Evolutionary conservation across 2,888 invertebrate genomes (phyloP).

Genomic region (Amiota mariae): DNA sequence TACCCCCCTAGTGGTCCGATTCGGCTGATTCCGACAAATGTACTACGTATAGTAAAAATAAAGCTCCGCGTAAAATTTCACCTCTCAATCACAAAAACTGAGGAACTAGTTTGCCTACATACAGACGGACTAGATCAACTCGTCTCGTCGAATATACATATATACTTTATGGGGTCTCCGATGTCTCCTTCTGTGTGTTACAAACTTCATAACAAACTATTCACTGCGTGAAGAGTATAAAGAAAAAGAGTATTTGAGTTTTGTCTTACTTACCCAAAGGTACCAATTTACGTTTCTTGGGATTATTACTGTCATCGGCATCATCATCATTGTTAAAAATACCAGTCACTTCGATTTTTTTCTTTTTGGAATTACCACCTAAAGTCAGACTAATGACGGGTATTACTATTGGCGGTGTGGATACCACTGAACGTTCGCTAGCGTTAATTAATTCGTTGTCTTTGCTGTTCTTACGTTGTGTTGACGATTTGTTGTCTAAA

Average conservation of each 20-base stretch:
- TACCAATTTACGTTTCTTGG: conserved; percentile 85
- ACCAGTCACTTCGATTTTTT: conserved; percentile 86
- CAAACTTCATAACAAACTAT: too few species aligned
- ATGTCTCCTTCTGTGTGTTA: too few species aligned
- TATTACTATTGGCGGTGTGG: conserved; percentile 68
- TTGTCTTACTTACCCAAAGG: conserved; percentile 77
- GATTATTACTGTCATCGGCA: conserved; percentile 75
- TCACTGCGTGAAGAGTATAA: too few species aligned
- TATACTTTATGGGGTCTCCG: too few species aligned
- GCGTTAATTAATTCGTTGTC: conserved; percentile 33
- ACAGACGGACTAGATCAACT: too few species aligned
- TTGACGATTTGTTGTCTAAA: background rate
- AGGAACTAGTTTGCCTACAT: too few species aligned
- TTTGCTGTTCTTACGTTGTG: conserved; percentile 25
- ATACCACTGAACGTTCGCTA: conserved; percentile 36
- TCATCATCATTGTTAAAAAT: conserved; percentile 91
- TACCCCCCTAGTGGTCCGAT: too few species aligned
- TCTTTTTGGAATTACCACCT: conserved; percentile 74
- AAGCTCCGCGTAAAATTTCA: too few species aligned
- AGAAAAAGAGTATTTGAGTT: background rate
- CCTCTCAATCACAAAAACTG: too few species aligned
- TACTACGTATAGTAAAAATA: too few species aligned
- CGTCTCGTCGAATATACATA: too few species aligned
- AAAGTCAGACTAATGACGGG: conserved; percentile 74
- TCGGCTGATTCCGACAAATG: too few species aligned